phyloP scores from a whole-genome alignment of 2,797 vertebrate species.

The Eospalax fontanierii region DNA sequence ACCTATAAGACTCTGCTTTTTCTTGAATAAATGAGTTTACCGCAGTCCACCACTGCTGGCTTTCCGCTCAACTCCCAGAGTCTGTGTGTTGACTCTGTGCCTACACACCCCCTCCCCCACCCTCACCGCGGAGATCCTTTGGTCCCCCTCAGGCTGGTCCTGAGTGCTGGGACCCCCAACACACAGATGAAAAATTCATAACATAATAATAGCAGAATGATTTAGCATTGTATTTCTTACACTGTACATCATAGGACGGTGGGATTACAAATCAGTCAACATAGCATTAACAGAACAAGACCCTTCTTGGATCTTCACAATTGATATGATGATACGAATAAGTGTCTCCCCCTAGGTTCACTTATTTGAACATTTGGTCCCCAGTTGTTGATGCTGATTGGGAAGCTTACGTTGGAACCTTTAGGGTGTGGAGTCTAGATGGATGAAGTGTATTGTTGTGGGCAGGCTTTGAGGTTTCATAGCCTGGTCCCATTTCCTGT shows the following conservation, averaged over 20 bases:
- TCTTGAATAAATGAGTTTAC: no score
- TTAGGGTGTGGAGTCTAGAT: neutral
- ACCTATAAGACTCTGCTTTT: no score
- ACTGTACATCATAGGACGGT: neutral
- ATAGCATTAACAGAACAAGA: neutral
- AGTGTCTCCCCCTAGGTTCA: neutral
- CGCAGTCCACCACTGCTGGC: no score
- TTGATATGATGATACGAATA: neutral
- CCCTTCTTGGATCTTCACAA: neutral
- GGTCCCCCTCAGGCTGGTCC: no score
- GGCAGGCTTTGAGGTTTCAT: neutral
- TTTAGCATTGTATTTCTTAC: neutral
- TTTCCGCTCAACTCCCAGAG: no score
- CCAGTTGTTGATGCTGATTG: neutral
- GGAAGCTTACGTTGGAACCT: no score
- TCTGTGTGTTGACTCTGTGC: no score
- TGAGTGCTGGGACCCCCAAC: no score
- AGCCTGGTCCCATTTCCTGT: neutral
- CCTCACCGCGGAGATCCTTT: no score
- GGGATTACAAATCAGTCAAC: neutral
- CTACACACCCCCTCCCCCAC: no score
- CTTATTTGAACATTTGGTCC: neutral
- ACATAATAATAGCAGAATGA: neutral
- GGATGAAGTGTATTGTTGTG: neutral
- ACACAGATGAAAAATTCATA: neutral